Base-by-base conservation (phyloP, 2,797 vertebrate species). In the Xenops minutus region DNA sequence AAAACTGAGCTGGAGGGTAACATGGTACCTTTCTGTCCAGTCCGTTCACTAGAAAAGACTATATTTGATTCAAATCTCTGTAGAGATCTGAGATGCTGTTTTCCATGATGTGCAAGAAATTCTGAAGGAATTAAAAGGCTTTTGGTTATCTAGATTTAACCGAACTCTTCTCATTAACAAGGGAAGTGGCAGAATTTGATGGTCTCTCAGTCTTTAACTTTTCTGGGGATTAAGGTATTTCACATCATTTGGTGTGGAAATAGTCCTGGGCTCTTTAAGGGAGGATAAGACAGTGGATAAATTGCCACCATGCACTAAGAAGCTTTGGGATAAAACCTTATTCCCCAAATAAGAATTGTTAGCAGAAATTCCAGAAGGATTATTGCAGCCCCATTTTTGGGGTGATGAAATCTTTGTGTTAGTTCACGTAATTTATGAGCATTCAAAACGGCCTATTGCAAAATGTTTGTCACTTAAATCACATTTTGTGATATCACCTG, bases 1-100 rank as follows among this genome's bases (percentile, higher is more conserved):
- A 55, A 88, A 92, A 89, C n/a, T 66, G 92, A 91, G 69, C 91
- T 91, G 62, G 61, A 92, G 64, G 64, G 41, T 88, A 89, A 62
- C 54, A 43, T 39, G 39, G 19, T 88, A 22, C 9, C 9, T 88
- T 93, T 64, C 43, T 85, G 66, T 77, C 78, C 80, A 67, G 44
- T 74, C 61, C 69, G 18, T 85, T 89, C 23, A 19, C 58, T 77
- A 68, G 81, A 88, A 92, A 89, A 85, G 34, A 34, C 52, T 62
- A 1, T 64, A 67, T 81, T 85, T 95, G 49, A 64, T 37, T 83
- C 29, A 80, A 66, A 88, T 39, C 19, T 85, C 55, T 84, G 41
- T 29, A 75, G 82, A 58, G 32, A 51, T 55, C 18, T 26, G 66
- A 79, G 15, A 54, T 68, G 19, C 36, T 3, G 1, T 85, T 88